phyloP scores from a whole-genome alignment of 2,113 vertebrate species.

The Muntiacus muntjak region DNA sequence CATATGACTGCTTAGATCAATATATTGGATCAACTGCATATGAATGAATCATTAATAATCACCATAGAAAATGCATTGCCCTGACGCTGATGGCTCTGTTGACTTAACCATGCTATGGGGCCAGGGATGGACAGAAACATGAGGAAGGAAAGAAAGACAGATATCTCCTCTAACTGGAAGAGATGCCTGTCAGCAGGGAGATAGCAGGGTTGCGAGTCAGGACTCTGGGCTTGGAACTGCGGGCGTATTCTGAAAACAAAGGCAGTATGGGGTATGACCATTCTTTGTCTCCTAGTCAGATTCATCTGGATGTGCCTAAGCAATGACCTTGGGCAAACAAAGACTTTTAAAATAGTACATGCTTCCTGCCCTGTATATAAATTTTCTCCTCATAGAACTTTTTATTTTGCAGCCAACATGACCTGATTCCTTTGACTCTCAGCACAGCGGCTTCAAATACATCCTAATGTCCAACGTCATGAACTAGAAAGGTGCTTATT shows the following conservation, averaged over 20 bases:
- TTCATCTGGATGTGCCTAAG: neutral
- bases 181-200: neutral
- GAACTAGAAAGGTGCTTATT: neutral
- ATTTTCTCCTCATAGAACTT: neutral
- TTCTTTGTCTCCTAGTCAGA: neutral
- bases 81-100: neutral
- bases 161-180: neutral
- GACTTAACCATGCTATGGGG: neutral
- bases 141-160: neutral
- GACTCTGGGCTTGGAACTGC: neutral
- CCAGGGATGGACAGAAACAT: neutral
- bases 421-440: neutral
- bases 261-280: neutral
- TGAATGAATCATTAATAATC: conserved; percentile 13
- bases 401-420: neutral
- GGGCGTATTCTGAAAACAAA: neutral
- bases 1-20: neutral
- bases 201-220: neutral
- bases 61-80: neutral
- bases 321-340: neutral
- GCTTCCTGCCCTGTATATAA: neutral
- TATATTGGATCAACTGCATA: neutral
- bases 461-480: neutral
- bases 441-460: neutral
- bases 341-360: neutral